Conservation (phyloP, 2,113 vertebrate genomes). For the Pelecanus crispus region DNA sequence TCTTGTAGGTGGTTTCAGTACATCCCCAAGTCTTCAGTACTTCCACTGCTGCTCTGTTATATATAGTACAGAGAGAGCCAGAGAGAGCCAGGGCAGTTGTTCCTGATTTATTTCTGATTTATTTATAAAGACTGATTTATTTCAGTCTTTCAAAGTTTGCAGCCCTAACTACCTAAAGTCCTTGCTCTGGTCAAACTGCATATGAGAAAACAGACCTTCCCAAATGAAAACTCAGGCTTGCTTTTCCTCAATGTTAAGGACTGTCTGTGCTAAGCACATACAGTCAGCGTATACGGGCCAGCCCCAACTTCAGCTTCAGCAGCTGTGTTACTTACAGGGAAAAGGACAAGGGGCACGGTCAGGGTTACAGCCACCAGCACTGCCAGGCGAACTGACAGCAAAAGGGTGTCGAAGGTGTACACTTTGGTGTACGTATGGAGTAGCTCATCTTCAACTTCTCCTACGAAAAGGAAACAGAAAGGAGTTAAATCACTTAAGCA, state of each 20-base stretch:
- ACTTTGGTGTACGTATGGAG: conserved; percentile 94
- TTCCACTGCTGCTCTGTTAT: background rate
- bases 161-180: background rate
- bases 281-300: background rate
- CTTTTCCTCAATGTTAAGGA: background rate
- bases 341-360: conserved; percentile 95
- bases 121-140: conserved; percentile 3
- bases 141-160: background rate
- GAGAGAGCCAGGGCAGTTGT: background rate
- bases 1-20: background rate
- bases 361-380: conserved; percentile 93
- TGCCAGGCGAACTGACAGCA: conserved; percentile 91
- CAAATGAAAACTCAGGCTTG: background rate
- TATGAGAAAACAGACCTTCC: background rate
- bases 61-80: background rate
- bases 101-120: background rate
- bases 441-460: conserved; percentile 91
- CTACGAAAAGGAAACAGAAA: conserved; percentile 58
- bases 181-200: background rate
- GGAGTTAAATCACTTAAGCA: background rate
- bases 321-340: conserved; percentile 84
- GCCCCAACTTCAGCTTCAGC: background rate
- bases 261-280: background rate
- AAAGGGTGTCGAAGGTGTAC: conserved; percentile 85
- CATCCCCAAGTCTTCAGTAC: background rate